Evolutionary conservation across 2,888 invertebrate genomes (phyloP).

Genomic region (Schrankia costaestrigalis): DNA sequence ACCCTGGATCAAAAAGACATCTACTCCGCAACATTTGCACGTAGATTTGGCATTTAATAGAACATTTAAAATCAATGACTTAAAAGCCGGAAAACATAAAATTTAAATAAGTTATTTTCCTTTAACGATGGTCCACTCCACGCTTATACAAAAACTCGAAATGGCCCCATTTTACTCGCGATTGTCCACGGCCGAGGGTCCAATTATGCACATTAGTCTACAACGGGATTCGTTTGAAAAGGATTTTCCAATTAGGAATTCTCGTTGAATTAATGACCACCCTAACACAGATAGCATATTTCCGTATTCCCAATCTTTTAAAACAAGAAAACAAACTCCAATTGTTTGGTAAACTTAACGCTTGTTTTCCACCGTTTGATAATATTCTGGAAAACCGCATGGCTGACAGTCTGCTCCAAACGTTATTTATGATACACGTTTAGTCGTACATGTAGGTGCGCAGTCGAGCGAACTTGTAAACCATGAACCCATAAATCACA

Average conservation of each 20-base stretch:
- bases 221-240: conserved; percentile 55
- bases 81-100: conserved; percentile 22
- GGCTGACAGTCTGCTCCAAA: conserved; percentile 18
- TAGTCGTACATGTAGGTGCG: conserved; percentile 18
- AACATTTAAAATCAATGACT: too few relatives aligned
- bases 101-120: conserved; percentile 35
- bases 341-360: conserved; percentile 6
- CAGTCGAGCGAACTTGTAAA: conserved; percentile 35
- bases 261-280: conserved; percentile 61
- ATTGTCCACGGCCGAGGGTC: conserved; percentile 56
- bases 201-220: conserved; percentile 61
- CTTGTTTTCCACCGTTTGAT: conserved; percentile 12
- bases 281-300: conserved; percentile 53
- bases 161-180: conserved; percentile 48
- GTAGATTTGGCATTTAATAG: too few relatives aligned
- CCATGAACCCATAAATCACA: conserved; percentile 53
- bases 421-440: conserved; percentile 26
- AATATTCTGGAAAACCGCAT: conserved; percentile 15
- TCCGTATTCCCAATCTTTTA: conserved; percentile 44
- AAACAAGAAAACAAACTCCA: conserved; percentile 14
- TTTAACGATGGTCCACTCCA: conserved; percentile 34
- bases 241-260: conserved; percentile 60
- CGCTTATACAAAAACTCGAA: conserved; percentile 37
- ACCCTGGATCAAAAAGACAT: too few relatives aligned
- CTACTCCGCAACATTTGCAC: too few relatives aligned